These are phyloP conservation scores for Drosophila phalerata DNA, from an alignment of 2,888 invertebrate species.

Conservation along the genomic window DNA sequence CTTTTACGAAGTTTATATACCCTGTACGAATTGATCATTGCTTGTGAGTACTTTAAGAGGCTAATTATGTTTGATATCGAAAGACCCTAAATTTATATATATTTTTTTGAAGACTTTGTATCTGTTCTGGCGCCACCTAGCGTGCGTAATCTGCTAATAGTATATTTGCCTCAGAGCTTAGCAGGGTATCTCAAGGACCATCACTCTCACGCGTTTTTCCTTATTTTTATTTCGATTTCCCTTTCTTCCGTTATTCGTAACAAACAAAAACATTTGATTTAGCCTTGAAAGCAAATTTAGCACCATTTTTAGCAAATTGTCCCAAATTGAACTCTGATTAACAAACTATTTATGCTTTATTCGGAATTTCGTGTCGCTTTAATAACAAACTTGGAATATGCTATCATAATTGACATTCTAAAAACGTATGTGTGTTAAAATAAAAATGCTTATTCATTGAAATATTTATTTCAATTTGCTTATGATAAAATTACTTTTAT, in stretches of 20 bases:
- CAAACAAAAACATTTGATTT: conserved; percentile 1
- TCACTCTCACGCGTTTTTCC: not conserved
- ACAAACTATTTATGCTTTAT: not conserved
- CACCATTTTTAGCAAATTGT: not conserved
- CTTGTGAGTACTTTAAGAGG: not conserved
- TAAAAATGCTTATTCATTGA: not conserved
- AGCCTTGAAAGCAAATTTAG: not conserved
- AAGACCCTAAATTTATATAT: not conserved
- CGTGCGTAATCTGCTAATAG: not conserved
- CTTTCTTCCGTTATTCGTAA: conserved; percentile 25
- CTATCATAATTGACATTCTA: not conserved
- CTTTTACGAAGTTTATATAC: conserved; percentile 11
- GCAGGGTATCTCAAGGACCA: not conserved
- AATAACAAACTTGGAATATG: not conserved
- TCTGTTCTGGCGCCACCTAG: too few relatives aligned
- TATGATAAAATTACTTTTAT: not conserved
- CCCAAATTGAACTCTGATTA: not conserved
- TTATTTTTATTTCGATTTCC: not conserved
- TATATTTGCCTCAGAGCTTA: not conserved
- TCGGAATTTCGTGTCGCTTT: not conserved
- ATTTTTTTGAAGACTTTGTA: not conserved
- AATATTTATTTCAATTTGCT: not conserved
- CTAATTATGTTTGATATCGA: not conserved
- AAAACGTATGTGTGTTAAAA: too few relatives aligned
- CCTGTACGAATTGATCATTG: not conserved